phyloP scores from a whole-genome alignment of 2,888 invertebrate genomes.

The Amblyjoppa fuscipennis region DNA sequence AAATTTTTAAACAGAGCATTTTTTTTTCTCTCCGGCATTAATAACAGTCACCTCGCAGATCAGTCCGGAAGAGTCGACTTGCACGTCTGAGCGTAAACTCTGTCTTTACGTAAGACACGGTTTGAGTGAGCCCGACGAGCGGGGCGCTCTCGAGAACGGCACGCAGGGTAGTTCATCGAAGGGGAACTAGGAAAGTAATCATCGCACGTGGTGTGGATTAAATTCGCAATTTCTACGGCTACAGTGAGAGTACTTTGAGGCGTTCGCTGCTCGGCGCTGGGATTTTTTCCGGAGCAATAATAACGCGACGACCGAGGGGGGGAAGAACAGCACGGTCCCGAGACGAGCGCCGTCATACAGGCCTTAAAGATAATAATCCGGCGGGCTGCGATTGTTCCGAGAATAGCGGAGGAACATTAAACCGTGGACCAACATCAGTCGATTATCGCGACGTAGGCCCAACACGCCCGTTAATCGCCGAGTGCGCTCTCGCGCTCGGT shows the following conservation, averaged over 20 bases:
- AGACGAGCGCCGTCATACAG: slow-evolving; percentile 16
- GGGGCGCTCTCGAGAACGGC: slow-evolving; percentile 73
- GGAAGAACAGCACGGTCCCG: slow-evolving; percentile 27
- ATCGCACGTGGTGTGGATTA: slow-evolving; percentile 18
- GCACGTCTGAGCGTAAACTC: slow-evolving; percentile 22
- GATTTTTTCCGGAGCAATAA: slow-evolving; percentile 4
- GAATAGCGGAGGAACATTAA: slow-evolving; percentile 63
- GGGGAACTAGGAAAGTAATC: slow-evolving; percentile 81
- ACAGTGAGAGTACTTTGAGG: background rate
- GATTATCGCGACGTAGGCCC: slow-evolving; percentile 64
- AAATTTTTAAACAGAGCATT: background rate
- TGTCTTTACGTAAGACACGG: slow-evolving; percentile 65
- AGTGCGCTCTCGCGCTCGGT: slow-evolving; percentile 1
- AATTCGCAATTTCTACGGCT: slow-evolving; percentile 16
- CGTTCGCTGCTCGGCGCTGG: background rate
- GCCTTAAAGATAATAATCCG: slow-evolving; percentile 56
- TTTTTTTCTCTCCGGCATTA: slow-evolving; percentile 9
- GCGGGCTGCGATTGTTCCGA: slow-evolving; percentile 43
- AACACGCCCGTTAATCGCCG: slow-evolving; percentile 61
- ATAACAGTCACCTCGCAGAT: background rate
- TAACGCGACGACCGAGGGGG: background rate
- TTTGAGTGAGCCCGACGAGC: slow-evolving; percentile 50
- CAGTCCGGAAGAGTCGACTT: slow-evolving; percentile 18
- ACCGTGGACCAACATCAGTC: slow-evolving; percentile 68
- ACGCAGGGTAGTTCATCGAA: slow-evolving; percentile 80